Conservation (phyloP, 1,140 invertebrate genomes). For the Papilio helenus region DNA sequence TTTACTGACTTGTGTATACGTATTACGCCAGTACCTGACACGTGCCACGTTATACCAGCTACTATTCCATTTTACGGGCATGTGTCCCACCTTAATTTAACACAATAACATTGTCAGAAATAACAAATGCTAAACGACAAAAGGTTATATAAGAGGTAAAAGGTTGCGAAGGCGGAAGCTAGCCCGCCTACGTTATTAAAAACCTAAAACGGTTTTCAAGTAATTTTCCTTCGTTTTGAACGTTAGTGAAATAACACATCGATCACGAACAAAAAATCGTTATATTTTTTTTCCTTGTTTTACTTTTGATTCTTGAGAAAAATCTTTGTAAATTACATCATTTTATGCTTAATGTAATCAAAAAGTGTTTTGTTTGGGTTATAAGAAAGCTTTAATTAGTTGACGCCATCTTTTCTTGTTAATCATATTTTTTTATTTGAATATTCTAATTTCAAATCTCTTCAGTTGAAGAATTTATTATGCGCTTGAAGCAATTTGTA, state of each 20-base stretch:
- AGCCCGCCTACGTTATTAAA: background rate
- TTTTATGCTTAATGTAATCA: background rate
- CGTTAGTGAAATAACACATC: background rate
- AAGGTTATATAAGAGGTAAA: background rate
- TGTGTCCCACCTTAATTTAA: background rate
- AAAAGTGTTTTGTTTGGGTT: background rate
- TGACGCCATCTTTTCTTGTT: background rate
- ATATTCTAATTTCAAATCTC: background rate
- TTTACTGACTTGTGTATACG: too few species aligned
- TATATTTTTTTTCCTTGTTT: background rate
- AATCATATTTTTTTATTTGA: background rate
- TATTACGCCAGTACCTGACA: too few species aligned
- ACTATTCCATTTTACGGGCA: too few species aligned
- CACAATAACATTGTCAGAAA: conserved; percentile 3
- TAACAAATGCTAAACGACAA: background rate
- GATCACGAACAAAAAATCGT: background rate
- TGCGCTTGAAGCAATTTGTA: background rate
- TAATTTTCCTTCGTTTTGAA: background rate
- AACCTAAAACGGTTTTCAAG: background rate
- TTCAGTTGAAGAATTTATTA: background rate
- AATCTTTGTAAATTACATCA: background rate
- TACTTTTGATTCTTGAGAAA: background rate
- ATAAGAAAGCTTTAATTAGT: background rate
- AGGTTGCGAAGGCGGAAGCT: background rate
- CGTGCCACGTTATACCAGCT: too few species aligned